Percentiles rank a stretch among this genome's conserved stretches.
These are phyloP conservation scores for Ciconia boyciana DNA, from an alignment of 2,113 vertebrate genomes.

Conservation along the genomic window DNA sequence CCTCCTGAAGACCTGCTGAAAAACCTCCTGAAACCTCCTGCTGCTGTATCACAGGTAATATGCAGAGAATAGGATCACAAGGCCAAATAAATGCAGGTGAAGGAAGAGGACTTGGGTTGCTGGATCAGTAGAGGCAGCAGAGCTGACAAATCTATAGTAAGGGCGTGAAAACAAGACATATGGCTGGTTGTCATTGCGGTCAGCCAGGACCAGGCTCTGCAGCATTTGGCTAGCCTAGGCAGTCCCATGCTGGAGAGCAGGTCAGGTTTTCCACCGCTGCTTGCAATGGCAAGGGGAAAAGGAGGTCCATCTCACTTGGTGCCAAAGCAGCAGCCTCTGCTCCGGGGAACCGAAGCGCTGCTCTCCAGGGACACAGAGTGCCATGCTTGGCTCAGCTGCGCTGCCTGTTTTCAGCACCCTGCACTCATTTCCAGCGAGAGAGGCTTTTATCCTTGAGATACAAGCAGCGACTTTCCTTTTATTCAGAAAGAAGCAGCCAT, in stretches of 20 bases:
- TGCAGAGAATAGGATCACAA: background rate
- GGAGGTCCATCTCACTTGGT: background rate
- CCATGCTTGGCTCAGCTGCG: background rate
- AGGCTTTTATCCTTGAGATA: slow-evolving; percentile 55
- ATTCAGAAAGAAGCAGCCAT: slow-evolving; percentile 31
- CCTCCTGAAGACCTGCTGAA: background rate
- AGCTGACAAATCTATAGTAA: background rate
- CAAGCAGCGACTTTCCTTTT: background rate
- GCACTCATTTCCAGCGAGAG: slow-evolving; percentile 18
- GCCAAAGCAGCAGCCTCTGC: background rate
- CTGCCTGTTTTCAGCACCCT: background rate
- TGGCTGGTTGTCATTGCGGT: background rate
- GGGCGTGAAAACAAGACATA: background rate
- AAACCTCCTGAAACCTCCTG: background rate
- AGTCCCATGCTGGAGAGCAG: background rate
- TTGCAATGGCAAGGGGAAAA: background rate
- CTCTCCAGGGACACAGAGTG: background rate
- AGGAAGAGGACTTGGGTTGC: background rate
- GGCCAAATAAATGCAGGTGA: background rate
- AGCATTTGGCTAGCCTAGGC: background rate
- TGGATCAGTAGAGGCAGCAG: background rate
- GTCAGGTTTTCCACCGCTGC: background rate
- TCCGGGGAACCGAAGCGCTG: background rate
- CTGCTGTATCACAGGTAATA: background rate
- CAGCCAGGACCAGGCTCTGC: background rate